Conservation (phyloP, 1,140 invertebrate species). For the Pseudomyrmex gracilis region DNA sequence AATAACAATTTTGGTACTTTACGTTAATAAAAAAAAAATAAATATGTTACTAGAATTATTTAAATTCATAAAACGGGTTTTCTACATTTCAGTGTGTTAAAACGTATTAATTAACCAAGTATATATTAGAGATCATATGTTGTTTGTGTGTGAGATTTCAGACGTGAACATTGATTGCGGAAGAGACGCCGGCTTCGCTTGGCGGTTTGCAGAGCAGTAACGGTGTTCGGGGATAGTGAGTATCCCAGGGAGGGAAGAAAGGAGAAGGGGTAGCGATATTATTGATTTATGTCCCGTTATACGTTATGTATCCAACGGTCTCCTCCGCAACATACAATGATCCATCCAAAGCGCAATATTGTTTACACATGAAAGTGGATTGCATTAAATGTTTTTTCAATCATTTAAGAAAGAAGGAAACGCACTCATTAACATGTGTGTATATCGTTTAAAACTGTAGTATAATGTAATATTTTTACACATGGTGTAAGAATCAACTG, state of each 20-base stretch:
- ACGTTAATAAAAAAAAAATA: too few species aligned
- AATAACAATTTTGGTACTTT: not conserved
- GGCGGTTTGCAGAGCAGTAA: constrained; percentile 76
- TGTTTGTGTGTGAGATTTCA: constrained; percentile 77
- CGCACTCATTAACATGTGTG: not conserved
- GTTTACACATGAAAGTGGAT: constrained; percentile 36
- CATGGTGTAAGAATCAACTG: not conserved
- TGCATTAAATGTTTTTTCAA: not conserved
- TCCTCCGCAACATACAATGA: constrained; percentile 75
- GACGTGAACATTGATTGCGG: constrained; percentile 84
- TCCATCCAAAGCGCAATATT: constrained; percentile 72
- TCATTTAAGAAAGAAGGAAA: constrained; percentile 1
- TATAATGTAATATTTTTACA: not conserved
- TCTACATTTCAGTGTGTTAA: constrained; percentile 57
- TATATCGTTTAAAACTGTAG: not conserved
- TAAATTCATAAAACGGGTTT: constrained; percentile 16
- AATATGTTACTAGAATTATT: too few species aligned
- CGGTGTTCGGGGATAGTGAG: constrained; percentile 67
- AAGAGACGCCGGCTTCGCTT: constrained; percentile 78
- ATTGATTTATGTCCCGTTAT: constrained; percentile 84
- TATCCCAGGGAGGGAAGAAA: constrained; percentile 70
- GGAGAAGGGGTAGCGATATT: constrained; percentile 80
- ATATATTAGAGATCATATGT: constrained; percentile 61
- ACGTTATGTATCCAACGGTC: constrained; percentile 81
- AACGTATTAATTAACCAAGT: constrained; percentile 48